Conservation (phyloP, 2,888 invertebrate species). For the Agrilus cyanescens region DNA sequence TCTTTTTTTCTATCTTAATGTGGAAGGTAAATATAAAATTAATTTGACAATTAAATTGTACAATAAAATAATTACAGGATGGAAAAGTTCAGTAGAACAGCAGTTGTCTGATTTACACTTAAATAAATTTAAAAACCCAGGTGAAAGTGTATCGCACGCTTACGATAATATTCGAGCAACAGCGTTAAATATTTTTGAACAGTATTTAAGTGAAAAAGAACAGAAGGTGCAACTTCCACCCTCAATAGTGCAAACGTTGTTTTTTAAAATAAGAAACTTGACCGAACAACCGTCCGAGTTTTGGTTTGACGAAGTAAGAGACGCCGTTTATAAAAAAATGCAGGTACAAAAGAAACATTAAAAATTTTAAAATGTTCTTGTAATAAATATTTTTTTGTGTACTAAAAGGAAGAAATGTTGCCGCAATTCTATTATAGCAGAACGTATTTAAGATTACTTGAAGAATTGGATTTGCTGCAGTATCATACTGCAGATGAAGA, state of each 20-base stretch:
- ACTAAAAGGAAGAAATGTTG: slow-evolving; percentile 46
- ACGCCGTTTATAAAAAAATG: slow-evolving; percentile 51
- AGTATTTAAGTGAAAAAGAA: slow-evolving; percentile 64
- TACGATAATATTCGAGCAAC: slow-evolving; percentile 46
- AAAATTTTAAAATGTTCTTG: too few relatives aligned
- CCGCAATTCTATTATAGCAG: slow-evolving; percentile 54
- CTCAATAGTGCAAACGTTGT: slow-evolving; percentile 44
- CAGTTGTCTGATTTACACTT: slow-evolving; percentile 48
- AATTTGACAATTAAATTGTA: slow-evolving; percentile 1
- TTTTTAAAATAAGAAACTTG: slow-evolving; percentile 44
- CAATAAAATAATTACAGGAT: slow-evolving; percentile 31
- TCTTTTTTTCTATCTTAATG: slow-evolving; percentile 66
- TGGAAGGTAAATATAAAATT: slow-evolving; percentile 42
- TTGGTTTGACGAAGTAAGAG: slow-evolving; percentile 79
- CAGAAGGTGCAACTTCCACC: slow-evolving; percentile 52
- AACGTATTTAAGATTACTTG: slow-evolving; percentile 56
- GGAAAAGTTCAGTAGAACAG: slow-evolving; percentile 59
- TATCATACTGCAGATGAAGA: slow-evolving; percentile 47
- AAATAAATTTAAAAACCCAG: slow-evolving; percentile 34
- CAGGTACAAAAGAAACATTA: slow-evolving; percentile 28
- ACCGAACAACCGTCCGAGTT: slow-evolving; percentile 51
- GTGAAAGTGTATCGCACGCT: slow-evolving; percentile 31
- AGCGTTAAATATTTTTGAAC: slow-evolving; percentile 61
- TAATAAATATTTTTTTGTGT: slow-evolving; percentile 5
- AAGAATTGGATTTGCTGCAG: slow-evolving; percentile 57